phyloP scores from a whole-genome alignment of 2,888 invertebrate genomes.

The Eupithecia centaureata region DNA sequence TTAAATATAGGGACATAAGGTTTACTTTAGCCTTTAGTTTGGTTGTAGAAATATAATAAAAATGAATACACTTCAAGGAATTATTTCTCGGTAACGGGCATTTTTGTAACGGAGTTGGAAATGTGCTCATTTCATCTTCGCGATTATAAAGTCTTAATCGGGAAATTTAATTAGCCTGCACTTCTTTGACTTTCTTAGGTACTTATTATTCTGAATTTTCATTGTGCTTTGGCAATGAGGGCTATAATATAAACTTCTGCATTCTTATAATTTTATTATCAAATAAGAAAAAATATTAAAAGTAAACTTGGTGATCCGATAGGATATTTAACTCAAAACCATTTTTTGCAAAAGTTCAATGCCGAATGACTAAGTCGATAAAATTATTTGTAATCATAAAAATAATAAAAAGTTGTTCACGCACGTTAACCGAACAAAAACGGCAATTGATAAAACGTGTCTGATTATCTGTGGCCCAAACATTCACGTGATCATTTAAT shows the following conservation, averaged over 20 bases:
- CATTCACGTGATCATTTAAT: slow-evolving; percentile 13
- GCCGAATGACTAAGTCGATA: neutral
- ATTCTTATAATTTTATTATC: neutral
- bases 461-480: neutral
- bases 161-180: neutral
- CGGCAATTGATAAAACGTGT: neutral
- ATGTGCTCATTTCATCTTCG: neutral
- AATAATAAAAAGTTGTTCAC: neutral
- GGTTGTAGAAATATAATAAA: neutral
- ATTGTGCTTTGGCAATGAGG: too few relatives aligned
- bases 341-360: slow-evolving; percentile 5
- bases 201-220: too few relatives aligned
- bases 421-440: slow-evolving; percentile 2
- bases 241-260: neutral
- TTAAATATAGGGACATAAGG: neutral
- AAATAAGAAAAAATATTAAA: neutral
- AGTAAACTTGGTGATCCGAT: neutral
- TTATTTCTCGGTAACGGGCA: slow-evolving; percentile 10
- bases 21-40: neutral
- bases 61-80: slow-evolving; percentile 19
- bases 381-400: neutral
- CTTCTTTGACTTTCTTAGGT: neutral
- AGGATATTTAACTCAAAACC: neutral
- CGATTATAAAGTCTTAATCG: neutral
- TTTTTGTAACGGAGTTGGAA: slow-evolving; percentile 6